Evolutionary conservation across 2,797 vertebrate genomes (phyloP), one percentile per base, ranked within the genome.

Genomic region (Darevskia mixta): DNA sequence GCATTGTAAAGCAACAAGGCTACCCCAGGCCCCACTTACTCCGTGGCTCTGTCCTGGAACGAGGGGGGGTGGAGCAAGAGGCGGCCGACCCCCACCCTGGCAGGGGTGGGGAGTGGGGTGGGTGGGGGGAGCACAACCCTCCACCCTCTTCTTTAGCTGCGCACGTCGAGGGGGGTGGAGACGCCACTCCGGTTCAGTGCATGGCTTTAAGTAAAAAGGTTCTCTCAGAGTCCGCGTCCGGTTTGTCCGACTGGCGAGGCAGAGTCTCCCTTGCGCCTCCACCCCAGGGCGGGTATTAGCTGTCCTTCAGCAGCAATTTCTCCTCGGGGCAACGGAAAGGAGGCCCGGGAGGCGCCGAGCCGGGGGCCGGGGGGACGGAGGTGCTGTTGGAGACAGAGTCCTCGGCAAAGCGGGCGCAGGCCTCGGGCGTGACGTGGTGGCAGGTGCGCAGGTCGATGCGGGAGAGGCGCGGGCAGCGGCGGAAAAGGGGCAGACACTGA

Each of bases 221-320:
- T 86, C 89, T 90, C 89, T 87, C 87, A 84, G 69, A 84, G 89
- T 87, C 83, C 88, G 88, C 69, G 78, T 89, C 78, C 58, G 58
- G 83, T 66, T 27, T 78, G 17, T 81, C 71, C 10, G 58, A 85
- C 25, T 55, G 85, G 67, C n/a, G 89, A 82, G 86, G 38, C 79
- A 86, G 35, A 86, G 88, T 78, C 66, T 71, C 49, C 79, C 71
- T 55, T 29, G 55, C 20, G 76, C 90, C 88, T 86, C 88, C 84
- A 86, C 80, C 88, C 90, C 89, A 82, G 66, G 79, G 83, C 67
- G 73, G 67, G 64, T 82, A 96, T 97, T 98, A 98, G 97, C 98
- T 98, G 97, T 98, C 98, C 95, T 98, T 98, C 61, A 98, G 97
- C 96, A 98, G 97, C 9, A 97, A 96, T 96, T 98, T 98, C 96